These are phyloP conservation scores for Megalops atlanticus DNA, from an alignment of 2,113 vertebrate genomes.

Conservation along the genomic window DNA sequence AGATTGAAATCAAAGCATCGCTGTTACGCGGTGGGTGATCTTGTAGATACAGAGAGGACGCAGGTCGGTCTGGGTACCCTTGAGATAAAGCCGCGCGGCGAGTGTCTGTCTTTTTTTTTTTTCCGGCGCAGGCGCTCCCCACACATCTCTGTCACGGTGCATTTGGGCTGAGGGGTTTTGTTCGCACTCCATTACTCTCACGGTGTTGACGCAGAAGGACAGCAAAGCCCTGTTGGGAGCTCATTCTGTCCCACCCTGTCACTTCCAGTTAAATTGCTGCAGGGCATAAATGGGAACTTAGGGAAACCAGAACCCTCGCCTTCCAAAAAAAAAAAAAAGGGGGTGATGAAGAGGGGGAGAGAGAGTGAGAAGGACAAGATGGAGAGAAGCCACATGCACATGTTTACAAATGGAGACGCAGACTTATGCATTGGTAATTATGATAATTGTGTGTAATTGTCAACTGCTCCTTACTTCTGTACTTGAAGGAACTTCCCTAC, in stretches of 20 bases:
- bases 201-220: neutral
- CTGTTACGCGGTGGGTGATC: neutral
- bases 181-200: neutral
- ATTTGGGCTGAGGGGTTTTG: neutral
- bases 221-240: neutral
- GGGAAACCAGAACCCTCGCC: too few relatives aligned
- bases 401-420: too few relatives aligned
- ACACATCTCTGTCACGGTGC: neutral
- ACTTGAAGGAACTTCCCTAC: too few relatives aligned
- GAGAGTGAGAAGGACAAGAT: neutral
- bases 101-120: neutral
- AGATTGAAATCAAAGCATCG: neutral
- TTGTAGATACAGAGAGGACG: neutral
- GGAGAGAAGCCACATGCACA: too few relatives aligned
- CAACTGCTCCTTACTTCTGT: too few relatives aligned
- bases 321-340: neutral
- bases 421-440: too few relatives aligned
- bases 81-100: neutral
- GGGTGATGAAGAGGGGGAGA: neutral
- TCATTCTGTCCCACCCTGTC: conserved; percentile 5
- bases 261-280: neutral
- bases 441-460: too few relatives aligned
- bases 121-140: neutral
- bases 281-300: neutral
- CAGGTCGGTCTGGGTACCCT: neutral